Conservation (phyloP, 2,113 vertebrate genomes). For the Pimephales promelas region DNA sequence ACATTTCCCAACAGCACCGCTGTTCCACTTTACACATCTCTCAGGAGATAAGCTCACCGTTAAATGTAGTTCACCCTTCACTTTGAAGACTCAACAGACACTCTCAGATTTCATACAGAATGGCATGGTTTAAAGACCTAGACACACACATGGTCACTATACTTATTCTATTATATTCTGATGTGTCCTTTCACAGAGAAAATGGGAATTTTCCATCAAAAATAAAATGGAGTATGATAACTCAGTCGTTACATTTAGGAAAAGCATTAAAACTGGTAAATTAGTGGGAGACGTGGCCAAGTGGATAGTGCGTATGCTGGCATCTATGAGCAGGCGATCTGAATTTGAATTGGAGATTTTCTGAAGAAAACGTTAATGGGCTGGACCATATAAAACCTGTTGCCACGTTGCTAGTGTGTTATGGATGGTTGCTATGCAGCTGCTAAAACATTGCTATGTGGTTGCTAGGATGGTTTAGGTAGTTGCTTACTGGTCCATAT, state of each 20-base stretch:
- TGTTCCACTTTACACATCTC: constrained; percentile 64
- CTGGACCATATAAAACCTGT: background rate
- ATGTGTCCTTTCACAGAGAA: background rate
- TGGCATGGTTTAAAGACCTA: constrained; percentile 6
- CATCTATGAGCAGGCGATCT: background rate
- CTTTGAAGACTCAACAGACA: constrained; percentile 51
- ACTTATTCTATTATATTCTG: background rate
- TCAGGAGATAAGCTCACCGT: constrained; percentile 59
- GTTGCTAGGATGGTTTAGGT: background rate
- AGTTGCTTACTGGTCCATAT: background rate
- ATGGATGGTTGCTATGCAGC: background rate
- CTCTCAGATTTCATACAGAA: constrained; percentile 36
- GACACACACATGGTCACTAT: no score
- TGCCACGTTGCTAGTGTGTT: no score
- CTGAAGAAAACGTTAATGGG: no score
- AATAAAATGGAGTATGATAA: background rate
- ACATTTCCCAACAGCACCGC: constrained; percentile 52
- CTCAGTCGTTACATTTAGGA: background rate
- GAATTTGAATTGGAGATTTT: background rate
- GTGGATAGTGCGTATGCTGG: background rate
- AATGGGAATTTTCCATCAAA: background rate
- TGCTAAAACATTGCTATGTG: no score
- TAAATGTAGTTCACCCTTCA: constrained; percentile 68
- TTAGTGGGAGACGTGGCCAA: background rate
- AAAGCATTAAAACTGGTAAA: background rate